Conservation (phyloP, 2,113 vertebrate genomes). For the Suricata suricatta region DNA sequence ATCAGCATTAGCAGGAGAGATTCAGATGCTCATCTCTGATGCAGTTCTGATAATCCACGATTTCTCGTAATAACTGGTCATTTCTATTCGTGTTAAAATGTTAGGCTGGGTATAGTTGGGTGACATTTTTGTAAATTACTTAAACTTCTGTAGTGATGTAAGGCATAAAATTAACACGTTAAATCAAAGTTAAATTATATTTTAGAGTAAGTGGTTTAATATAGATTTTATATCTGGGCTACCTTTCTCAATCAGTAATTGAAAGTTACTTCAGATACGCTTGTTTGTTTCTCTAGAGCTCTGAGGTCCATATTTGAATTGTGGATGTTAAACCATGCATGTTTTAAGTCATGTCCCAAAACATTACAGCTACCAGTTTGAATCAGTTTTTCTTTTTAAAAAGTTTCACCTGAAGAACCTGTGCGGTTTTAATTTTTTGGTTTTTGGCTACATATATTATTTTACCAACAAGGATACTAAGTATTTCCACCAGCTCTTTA, state of each 20-base stretch:
- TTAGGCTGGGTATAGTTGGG: constrained; percentile 57
- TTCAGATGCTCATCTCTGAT: constrained; percentile 67
- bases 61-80: constrained; percentile 58
- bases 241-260: constrained; percentile 59
- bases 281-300: constrained; percentile 66
- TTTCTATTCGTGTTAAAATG: constrained; percentile 55
- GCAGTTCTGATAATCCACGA: constrained; percentile 59
- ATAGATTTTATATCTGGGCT: constrained; percentile 64
- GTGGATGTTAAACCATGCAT: constrained; percentile 57
- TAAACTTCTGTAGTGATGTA: constrained; percentile 37
- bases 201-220: constrained; percentile 52
- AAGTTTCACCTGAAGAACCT: constrained; percentile 68
- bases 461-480: constrained; percentile 64
- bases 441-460: constrained; percentile 65
- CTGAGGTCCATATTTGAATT: constrained; percentile 70
- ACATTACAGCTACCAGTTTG: constrained; percentile 53
- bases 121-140: constrained; percentile 62
- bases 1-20: constrained; percentile 33
- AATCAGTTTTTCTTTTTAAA: constrained; percentile 64
- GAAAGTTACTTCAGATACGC: constrained; percentile 60
- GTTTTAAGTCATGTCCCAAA: constrained; percentile 65
- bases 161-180: constrained; percentile 54
- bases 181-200: constrained; percentile 58
- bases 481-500: constrained; percentile 81
- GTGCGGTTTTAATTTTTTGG: constrained; percentile 62